These are phyloP conservation scores for Prinia subflava DNA, from an alignment of 2,113 vertebrate species.

Conservation along the genomic window DNA sequence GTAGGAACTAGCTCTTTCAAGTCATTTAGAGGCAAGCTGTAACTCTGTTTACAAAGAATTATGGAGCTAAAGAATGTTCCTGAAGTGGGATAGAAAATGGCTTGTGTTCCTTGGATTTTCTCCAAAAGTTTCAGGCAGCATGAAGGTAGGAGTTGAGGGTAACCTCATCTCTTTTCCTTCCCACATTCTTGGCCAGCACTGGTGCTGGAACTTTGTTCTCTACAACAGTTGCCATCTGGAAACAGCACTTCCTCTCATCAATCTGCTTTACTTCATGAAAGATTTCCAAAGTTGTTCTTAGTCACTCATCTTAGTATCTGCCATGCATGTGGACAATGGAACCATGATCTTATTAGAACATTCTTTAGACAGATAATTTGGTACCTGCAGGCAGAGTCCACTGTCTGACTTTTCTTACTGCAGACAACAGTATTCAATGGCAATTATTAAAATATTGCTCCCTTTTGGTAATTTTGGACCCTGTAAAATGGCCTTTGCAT, in stretches of 20 bases:
- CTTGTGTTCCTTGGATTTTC: constrained; percentile 19
- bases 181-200: not conserved
- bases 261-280: not conserved
- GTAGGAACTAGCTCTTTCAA: not conserved
- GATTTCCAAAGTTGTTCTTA: not conserved
- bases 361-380: not conserved
- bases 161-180: constrained; percentile 26
- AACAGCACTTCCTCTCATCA: not conserved
- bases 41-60: constrained; percentile 13
- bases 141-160: constrained; percentile 19
- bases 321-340: not conserved
- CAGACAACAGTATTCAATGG: not conserved
- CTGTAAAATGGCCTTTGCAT: not conserved
- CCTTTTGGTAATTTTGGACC: not conserved
- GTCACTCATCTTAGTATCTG: not conserved
- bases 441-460: not conserved
- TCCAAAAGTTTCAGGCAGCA: constrained; percentile 13
- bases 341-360: not conserved
- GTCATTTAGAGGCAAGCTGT: not conserved
- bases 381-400: not conserved
- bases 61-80: not conserved
- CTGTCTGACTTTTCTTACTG: not conserved
- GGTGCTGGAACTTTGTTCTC: constrained; percentile 1
- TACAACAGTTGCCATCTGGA: not conserved
- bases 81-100: not conserved